phyloP scores from a whole-genome alignment of 2,888 invertebrate species.

The Plagodis pulveraria region DNA sequence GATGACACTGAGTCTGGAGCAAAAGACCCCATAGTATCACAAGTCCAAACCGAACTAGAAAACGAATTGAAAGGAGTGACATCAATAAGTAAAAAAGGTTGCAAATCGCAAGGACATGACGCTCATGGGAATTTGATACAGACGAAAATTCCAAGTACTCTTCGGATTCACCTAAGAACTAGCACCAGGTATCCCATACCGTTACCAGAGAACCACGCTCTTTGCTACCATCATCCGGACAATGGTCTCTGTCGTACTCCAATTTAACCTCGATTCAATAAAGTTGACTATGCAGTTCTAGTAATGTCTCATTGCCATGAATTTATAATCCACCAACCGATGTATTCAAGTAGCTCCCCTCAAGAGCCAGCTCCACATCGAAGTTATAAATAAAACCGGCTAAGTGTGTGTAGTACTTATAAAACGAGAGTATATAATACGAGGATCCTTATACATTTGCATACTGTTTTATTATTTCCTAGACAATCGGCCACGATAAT shows the following conservation, averaged over 20 bases:
- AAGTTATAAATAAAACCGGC: too few relatives aligned
- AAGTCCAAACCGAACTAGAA: constrained; percentile 45
- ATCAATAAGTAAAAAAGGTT: neutral
- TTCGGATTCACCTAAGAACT: constrained; percentile 51
- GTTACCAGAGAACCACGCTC: constrained; percentile 60
- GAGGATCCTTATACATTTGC: too few relatives aligned
- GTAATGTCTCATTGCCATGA: too few relatives aligned
- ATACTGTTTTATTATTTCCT: too few relatives aligned
- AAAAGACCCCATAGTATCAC: constrained; percentile 26
- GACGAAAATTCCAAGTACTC: constrained; percentile 33
- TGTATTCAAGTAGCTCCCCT: too few relatives aligned
- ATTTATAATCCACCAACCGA: too few relatives aligned
- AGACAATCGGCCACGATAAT: too few relatives aligned
- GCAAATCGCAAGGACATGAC: neutral
- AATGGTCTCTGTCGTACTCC: constrained; percentile 55
- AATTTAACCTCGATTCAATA: constrained; percentile 29
- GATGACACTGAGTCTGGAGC: neutral
- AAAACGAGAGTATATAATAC: too few relatives aligned
- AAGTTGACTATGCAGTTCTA: too few relatives aligned
- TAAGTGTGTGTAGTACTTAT: too few relatives aligned
- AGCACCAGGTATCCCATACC: constrained; percentile 59
- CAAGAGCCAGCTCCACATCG: too few relatives aligned
- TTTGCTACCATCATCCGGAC: constrained; percentile 58
- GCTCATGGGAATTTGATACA: neutral
- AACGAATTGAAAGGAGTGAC: constrained; percentile 38